Percentiles rank a stretch among this genome's conserved stretches.
These are phyloP conservation scores for Strix uralensis DNA, from an alignment of 2,113 vertebrate genomes.

Conservation along the genomic window DNA sequence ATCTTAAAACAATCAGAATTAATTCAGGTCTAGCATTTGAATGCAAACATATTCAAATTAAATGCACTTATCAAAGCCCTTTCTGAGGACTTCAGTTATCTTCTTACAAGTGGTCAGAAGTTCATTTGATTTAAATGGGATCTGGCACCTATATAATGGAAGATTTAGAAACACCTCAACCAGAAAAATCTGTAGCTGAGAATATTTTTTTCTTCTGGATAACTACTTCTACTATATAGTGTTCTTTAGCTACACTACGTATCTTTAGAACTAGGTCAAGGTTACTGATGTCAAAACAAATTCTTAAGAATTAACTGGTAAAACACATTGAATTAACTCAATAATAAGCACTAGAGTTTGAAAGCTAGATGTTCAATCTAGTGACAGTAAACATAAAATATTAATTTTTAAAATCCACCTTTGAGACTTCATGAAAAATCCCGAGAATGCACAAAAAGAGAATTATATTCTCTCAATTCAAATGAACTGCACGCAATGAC, in stretches of 20 bases:
- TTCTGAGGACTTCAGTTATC: neutral
- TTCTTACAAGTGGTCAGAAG: neutral
- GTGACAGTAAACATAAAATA: neutral
- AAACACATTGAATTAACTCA: neutral
- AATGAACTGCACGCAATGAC: neutral
- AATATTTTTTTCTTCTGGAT: neutral
- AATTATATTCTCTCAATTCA: neutral
- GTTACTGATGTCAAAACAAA: neutral
- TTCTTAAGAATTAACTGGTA: neutral
- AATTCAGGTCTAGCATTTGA: neutral
- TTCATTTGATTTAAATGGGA: neutral
- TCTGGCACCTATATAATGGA: neutral
- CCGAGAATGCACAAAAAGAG: neutral
- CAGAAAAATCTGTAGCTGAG: neutral
- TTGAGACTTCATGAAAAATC: neutral
- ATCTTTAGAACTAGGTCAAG: neutral
- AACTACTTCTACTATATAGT: neutral
- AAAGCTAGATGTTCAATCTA: neutral
- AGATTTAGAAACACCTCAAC: neutral
- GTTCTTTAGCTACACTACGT: accelerated
- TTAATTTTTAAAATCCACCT: neutral
- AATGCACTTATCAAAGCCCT: neutral
- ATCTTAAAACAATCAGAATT: neutral
- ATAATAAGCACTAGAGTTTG: neutral
- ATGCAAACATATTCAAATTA: neutral